Conservation (phyloP, 2,113 vertebrate genomes). For the Hystrix cristata region DNA sequence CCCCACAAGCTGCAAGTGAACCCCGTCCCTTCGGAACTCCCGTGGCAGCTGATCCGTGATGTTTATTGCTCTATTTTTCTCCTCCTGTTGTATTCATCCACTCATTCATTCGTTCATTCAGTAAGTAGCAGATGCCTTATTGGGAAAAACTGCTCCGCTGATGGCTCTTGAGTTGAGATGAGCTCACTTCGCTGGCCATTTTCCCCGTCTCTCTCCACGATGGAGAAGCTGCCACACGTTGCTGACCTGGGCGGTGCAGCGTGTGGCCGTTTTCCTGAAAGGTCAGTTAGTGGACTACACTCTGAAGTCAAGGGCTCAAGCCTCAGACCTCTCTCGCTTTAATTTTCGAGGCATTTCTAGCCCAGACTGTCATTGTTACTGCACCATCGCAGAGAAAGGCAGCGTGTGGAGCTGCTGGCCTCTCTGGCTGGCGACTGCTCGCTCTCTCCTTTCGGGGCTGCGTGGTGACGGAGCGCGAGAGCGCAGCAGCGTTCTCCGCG, state of each 20-base stretch:
- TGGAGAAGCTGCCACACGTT: background rate
- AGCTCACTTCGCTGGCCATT: background rate
- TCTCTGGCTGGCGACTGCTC: too few species aligned
- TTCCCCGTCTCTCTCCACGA: background rate
- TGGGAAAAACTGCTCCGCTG: background rate
- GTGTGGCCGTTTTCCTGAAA: background rate
- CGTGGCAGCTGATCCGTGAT: background rate
- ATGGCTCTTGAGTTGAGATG: background rate
- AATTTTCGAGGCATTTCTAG: background rate
- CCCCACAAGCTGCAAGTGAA: background rate
- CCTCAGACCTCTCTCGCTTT: background rate
- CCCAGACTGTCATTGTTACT: background rate
- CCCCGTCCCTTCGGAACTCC: background rate
- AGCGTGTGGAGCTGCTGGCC: background rate
- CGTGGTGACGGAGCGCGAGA: constrained; percentile 44
- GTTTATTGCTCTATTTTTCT: background rate
- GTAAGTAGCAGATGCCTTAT: background rate
- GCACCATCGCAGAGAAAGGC: background rate
- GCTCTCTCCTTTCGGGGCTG: background rate
- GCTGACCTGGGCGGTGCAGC: background rate
- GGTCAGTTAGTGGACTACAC: constrained; percentile 4
- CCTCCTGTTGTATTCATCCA: background rate
- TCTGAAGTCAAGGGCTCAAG: background rate
- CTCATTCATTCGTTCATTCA: background rate
- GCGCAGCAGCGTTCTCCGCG: background rate